A percentile compares a stretch with the other conserved stretches of the same genome.
phyloP scores from a whole-genome alignment of 2,888 invertebrate species.

The Tenthredo scrophulariae region DNA sequence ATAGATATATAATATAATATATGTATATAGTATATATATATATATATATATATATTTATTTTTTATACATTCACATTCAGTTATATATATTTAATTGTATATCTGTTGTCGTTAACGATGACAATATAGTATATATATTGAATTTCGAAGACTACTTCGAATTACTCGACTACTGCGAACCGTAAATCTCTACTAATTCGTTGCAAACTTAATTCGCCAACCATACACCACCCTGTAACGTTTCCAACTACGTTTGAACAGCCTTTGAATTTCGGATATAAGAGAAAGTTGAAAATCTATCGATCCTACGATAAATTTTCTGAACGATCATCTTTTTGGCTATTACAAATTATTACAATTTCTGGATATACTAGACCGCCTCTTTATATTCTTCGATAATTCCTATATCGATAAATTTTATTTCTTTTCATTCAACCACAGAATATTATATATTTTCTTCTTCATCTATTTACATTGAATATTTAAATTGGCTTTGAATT shows the following conservation, averaged over 20 bases:
- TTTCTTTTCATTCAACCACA: background rate
- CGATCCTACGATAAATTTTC: background rate
- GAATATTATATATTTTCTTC: background rate
- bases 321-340: background rate
- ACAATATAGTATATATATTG: conserved; percentile 23
- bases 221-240: conserved; percentile 27
- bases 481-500: background rate
- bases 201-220: conserved; percentile 32
- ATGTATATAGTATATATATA: background rate
- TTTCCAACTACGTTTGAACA: conserved; percentile 4
- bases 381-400: background rate
- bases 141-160: conserved; percentile 28
- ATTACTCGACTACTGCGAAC: background rate
- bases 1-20: background rate
- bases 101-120: conserved; percentile 14
- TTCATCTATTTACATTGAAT: conserved; percentile 15
- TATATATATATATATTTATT: background rate
- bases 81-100: background rate
- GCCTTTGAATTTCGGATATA: background rate
- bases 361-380: background rate
- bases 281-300: background rate
- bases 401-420: conserved; percentile 1
- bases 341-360: background rate
- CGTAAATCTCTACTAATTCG: conserved; percentile 14
- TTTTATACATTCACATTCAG: conserved; percentile 2